phyloP scores from a whole-genome alignment of 2,113 vertebrate genomes.

The Rousettus leschenaultii region DNA sequence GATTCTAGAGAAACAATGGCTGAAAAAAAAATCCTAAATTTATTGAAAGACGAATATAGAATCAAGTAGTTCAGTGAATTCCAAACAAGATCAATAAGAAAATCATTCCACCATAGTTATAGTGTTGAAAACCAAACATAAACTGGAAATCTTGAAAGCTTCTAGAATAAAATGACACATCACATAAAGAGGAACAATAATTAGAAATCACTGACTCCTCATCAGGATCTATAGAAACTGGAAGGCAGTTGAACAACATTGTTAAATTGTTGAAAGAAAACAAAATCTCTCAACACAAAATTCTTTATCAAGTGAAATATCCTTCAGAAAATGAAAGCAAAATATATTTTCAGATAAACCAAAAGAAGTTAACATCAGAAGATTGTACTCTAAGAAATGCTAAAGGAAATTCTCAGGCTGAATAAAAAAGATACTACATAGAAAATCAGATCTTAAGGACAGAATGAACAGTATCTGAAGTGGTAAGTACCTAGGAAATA shows the following conservation, averaged over 20 bases:
- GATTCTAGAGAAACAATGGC: background rate
- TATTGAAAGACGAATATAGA: background rate
- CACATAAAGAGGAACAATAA: background rate
- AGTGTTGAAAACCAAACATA: background rate
- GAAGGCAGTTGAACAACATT: background rate
- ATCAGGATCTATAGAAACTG: background rate
- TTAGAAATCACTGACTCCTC: background rate
- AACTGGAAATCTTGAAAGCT: background rate
- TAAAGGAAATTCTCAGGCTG: background rate
- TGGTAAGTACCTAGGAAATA: background rate
- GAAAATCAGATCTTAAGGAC: background rate
- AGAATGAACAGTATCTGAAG: background rate
- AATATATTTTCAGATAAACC: background rate
- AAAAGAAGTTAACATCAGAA: background rate
- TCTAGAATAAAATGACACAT: background rate
- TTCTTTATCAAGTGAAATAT: background rate
- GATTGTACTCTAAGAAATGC: background rate
- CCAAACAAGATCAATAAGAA: background rate
- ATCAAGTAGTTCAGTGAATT: background rate
- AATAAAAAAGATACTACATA: background rate
- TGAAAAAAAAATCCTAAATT: background rate
- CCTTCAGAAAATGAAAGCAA: background rate
- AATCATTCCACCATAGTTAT: background rate
- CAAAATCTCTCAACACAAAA: background rate
- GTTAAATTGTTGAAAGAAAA: background rate